Base-by-base conservation (phyloP, 2,113 vertebrate species). In the Cyprinus carpio region DNA sequence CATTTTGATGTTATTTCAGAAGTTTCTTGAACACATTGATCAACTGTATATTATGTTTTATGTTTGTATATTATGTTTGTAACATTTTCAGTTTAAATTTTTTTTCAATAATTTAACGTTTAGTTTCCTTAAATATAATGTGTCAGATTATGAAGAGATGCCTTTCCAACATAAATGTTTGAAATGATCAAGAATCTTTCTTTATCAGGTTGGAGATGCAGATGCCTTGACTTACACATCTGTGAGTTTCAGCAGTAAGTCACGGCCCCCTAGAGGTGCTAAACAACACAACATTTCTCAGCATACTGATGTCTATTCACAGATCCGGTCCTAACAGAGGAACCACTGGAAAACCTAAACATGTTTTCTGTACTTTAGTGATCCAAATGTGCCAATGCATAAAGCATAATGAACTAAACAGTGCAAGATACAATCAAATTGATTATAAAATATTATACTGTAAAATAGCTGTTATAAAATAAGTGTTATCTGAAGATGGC, bases 181-280 rank as follows among this genome's bases (percentile, higher is more conserved):
- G 9, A 60, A 60, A 60, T 60, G 8, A 60, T 13, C 13, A 72
- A 71, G 6, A 11, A 37, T 49, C 5, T 76, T 76, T 29, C 7
- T 31, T 76, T 1, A 27, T 76, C 40, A 84, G 83, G 58, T 31
- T 65, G 40, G 6, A 18, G 11, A 16, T 84, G 74, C 60, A 31
- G 56, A 75, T 46, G 54, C 16, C 4, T 46, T 84, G 82, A 84
- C 72, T 62, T 84, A 84, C n/a, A 46, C 83, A 2, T 8, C 74
- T 34, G 56, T 67, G 27, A 77, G 58, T 77, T 84, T 77, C 25
- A 72, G n/a, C 74, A 77, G 49, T 74, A 83, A 37, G 58, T 56
- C 81, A 74, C 31, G 15, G 8, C 49, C 83, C 74, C 65, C 74
- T 49, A 84, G 40, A 84, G 58, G 74, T 43, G 60, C 10, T 75